A percentile compares a stretch with the other conserved stretches of the same genome.
These are phyloP conservation scores for Drosophila simulans DNA, from an alignment of 1,140 invertebrate species.

Conservation along the genomic window DNA sequence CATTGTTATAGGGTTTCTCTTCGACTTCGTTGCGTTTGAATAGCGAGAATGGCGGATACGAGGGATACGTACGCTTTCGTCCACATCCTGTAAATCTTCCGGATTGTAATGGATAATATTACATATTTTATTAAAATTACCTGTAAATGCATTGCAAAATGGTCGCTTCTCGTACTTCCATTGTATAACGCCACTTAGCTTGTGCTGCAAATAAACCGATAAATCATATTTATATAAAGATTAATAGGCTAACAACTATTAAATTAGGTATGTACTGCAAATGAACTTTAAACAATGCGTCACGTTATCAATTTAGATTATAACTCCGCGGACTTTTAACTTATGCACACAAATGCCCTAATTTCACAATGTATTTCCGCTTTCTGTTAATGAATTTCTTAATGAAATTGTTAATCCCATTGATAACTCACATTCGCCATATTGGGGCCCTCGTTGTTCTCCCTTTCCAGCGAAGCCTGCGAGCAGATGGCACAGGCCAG, in stretches of 20 bases:
- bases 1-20: conserved; percentile 72
- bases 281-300: not conserved
- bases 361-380: conserved; percentile 6
- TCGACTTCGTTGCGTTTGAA: conserved; percentile 75
- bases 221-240: not conserved
- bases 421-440: conserved; percentile 59
- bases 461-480: conserved; percentile 57
- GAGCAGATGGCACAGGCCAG: conserved; percentile 31
- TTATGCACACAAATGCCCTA: not conserved
- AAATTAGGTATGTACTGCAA: no score
- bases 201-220: conserved; percentile 52
- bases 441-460: conserved; percentile 62
- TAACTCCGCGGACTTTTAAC: no score
- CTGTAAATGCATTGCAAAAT: conserved; percentile 91
- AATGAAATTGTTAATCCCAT: not conserved
- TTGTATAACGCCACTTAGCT: conserved; percentile 77
- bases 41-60: conserved; percentile 84
- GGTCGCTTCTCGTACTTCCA: conserved; percentile 87
- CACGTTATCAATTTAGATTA: not conserved
- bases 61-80: conserved; percentile 86
- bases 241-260: not conserved
- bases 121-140: conserved; percentile 72
- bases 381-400: not conserved
- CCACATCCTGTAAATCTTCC: conserved; percentile 87
- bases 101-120: not conserved